These are phyloP conservation scores for Danaus chrysippus DNA, from an alignment of 2,888 invertebrate genomes.

Conservation along the genomic window DNA sequence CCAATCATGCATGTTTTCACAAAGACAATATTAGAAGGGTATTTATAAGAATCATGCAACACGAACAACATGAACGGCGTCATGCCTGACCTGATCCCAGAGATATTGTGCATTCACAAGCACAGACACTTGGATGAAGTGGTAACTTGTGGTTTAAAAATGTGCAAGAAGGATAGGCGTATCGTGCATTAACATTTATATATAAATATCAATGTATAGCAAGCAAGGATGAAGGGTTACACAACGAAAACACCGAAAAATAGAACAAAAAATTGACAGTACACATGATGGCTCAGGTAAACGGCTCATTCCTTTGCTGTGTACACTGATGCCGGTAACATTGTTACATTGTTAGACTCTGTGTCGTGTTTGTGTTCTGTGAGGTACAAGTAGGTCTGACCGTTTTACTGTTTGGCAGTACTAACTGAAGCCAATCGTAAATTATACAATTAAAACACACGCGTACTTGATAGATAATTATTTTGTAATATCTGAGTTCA, in stretches of 20 bases:
- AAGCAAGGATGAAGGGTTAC: slow-evolving; percentile 69
- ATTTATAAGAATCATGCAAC: slow-evolving; percentile 73
- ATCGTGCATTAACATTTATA: slow-evolving; percentile 69
- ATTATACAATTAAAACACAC: slow-evolving; percentile 12
- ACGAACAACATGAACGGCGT: slow-evolving; percentile 75
- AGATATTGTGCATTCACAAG: slow-evolving; percentile 73
- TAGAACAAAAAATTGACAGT: slow-evolving; percentile 55
- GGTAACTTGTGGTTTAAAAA: slow-evolving; percentile 64
- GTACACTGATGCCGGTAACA: slow-evolving; percentile 56
- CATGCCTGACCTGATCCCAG: slow-evolving; percentile 68
- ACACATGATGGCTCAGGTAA: slow-evolving; percentile 61
- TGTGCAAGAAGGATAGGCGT: slow-evolving; percentile 72
- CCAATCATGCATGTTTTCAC: slow-evolving; percentile 73
- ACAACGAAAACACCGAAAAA: slow-evolving; percentile 57
- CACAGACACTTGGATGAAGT: slow-evolving; percentile 68
- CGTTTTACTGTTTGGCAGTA: slow-evolving; percentile 50
- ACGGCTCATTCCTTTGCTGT: slow-evolving; percentile 70
- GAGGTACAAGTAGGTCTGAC: slow-evolving; percentile 28
- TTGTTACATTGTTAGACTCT: slow-evolving; percentile 34
- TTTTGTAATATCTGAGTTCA: not conserved
- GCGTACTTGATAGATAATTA: slow-evolving; percentile 15
- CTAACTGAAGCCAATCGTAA: slow-evolving; percentile 42
- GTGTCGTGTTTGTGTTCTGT: slow-evolving; percentile 42
- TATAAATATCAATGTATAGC: slow-evolving; percentile 57
- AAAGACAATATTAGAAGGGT: slow-evolving; percentile 62